Conservation (phyloP, 1,140 invertebrate species). For the Coboldia fuscipes region DNA sequence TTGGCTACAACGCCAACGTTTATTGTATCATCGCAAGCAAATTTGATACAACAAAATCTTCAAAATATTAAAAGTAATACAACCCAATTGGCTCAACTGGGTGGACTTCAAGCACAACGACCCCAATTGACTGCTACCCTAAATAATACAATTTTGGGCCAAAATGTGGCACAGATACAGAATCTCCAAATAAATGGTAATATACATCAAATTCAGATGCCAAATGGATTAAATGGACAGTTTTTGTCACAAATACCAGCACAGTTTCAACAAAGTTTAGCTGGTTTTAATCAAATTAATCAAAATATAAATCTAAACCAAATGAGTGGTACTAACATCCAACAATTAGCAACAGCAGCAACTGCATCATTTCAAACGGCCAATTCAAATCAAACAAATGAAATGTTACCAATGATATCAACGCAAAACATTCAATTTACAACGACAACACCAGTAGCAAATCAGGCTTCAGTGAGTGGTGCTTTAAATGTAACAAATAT, state of each 20-base stretch:
- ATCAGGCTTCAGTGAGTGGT: neutral
- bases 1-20: constrained; percentile 19
- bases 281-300: constrained; percentile 8
- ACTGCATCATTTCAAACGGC: constrained; percentile 14
- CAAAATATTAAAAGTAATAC: constrained; percentile 11
- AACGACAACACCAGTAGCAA: neutral
- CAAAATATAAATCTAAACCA: constrained; percentile 16
- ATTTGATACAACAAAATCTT: constrained; percentile 18
- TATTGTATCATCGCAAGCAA: constrained; percentile 21
- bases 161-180: constrained; percentile 16
- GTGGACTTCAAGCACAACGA: constrained; percentile 8
- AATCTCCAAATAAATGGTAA: constrained; percentile 17
- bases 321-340: constrained; percentile 15
- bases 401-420: neutral
- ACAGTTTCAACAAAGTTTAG: constrained; percentile 16
- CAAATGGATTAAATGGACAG: constrained; percentile 12
- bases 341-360: constrained; percentile 13
- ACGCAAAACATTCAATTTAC: constrained; percentile 4
- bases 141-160: constrained; percentile 17
- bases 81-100: constrained; percentile 7
- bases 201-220: constrained; percentile 19
- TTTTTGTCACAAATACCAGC: constrained; percentile 17
- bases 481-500: neutral
- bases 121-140: constrained; percentile 19
- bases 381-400: constrained; percentile 7